Evolutionary conservation across 2,888 invertebrate genomes (phyloP).

Genomic region (Tanytarsus gracilentus): DNA sequence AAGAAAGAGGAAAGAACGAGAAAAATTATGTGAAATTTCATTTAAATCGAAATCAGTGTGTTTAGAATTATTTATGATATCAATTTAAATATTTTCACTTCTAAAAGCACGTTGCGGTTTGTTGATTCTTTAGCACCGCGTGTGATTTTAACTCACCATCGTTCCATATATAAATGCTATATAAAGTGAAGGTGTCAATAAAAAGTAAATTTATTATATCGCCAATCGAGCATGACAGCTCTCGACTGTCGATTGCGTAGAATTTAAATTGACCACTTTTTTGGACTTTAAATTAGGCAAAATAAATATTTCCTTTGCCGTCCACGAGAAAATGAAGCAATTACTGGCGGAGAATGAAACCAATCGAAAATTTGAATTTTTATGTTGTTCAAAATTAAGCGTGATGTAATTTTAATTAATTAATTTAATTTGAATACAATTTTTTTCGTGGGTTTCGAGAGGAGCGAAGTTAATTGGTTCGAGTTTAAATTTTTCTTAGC

Average conservation of each 20-base stretch:
- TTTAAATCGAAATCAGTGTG: slow-evolving; percentile 23
- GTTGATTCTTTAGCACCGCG: slow-evolving; percentile 13
- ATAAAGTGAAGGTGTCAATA: slow-evolving; percentile 23
- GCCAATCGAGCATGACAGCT: slow-evolving; percentile 4
- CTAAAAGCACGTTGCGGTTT: slow-evolving; percentile 12
- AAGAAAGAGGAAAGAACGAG: not conserved
- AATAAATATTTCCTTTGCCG: not conserved
- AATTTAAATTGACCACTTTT: slow-evolving; percentile 6
- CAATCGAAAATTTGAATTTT: too few relatives aligned
- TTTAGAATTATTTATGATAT: slow-evolving; percentile 28
- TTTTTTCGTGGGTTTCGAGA: too few relatives aligned
- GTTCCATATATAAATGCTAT: not conserved
- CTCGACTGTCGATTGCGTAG: not conserved
- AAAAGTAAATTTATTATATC: slow-evolving; percentile 22
- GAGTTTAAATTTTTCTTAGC: too few relatives aligned
- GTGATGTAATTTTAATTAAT: too few relatives aligned
- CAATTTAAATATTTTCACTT: slow-evolving; percentile 26
- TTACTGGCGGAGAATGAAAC: too few relatives aligned
- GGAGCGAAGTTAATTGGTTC: too few relatives aligned
- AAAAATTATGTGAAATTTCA: not conserved
- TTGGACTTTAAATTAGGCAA: not conserved
- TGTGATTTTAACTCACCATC: not conserved
- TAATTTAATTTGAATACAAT: too few relatives aligned
- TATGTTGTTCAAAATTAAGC: too few relatives aligned
- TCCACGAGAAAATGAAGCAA: too few relatives aligned